Base-by-base conservation (phyloP, 2,888 invertebrate genomes). In the Tineola bisselliella region DNA sequence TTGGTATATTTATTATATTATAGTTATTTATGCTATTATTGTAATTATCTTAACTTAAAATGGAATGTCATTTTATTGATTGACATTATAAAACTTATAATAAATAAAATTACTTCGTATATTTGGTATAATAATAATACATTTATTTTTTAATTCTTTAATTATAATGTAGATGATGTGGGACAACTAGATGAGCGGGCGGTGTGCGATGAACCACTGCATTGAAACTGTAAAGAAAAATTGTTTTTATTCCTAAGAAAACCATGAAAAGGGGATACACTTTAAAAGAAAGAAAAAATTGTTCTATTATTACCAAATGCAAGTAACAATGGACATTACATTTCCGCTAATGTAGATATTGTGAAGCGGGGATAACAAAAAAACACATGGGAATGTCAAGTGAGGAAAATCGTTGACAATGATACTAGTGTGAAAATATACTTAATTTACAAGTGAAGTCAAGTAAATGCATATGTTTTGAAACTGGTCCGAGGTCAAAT, bases 151-250 rank as follows among this genome's bases (percentile, higher is more conserved):
- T 25, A 25, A 25, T 25, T 6, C 6, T 4, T 25, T 25, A 62
- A 48, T 62, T 44, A 43, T 62, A 60, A 52, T 30, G 44, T 8
- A 60, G 59, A 17, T 62, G 61, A 44, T 25, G 63, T 30, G 69
- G 44, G 11, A 62, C 65, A 48, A 43, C 59, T 69, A 69, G 62
- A 57, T 38, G 66, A 60, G 33, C 62, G 62, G 59, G 66, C 62
- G 61, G 63, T 60, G 61, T 63, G 33, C 56, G 65, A 64, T 48
- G 61, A 61, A 64, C 65, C 30, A 67, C 64, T 15, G 65, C 68
- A 63, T 65, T 66, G 66, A 65, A 67, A 57, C 65, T 67, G 64
- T 63, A 66, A 64, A 64, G 63, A 61, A 64, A 63, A 59, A 25
- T 25, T 25, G 6, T 25, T 25, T n/a, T n/a, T n/a, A n/a, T n/a